A percentile compares a stretch with the other conserved stretches of the same genome.
These are phyloP conservation scores for Eurystomus gularis DNA, from an alignment of 2,113 vertebrate genomes.

Conservation along the genomic window DNA sequence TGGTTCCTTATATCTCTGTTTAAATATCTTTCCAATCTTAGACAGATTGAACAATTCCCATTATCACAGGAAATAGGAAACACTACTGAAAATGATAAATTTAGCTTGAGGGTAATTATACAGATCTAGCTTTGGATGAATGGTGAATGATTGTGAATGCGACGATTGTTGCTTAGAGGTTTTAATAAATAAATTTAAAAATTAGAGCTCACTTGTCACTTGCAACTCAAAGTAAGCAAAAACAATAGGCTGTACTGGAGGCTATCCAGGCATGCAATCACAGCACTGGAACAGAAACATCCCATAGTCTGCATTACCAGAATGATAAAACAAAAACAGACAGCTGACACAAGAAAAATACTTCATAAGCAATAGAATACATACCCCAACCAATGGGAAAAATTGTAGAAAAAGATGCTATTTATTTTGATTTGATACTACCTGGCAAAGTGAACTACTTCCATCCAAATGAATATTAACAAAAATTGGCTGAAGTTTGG, in stretches of 20 bases:
- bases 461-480: not conserved
- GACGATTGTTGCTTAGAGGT: conserved; percentile 1
- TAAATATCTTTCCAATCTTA: not conserved
- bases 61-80: not conserved
- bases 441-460: not conserved
- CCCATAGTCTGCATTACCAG: not conserved
- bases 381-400: not conserved
- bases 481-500: not conserved
- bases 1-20: not conserved
- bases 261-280: conserved; percentile 18
- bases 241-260: conserved; percentile 42
- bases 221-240: not conserved
- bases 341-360: not conserved
- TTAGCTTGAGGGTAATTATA: not conserved
- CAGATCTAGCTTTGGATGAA: not conserved
- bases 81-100: not conserved
- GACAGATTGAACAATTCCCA: not conserved
- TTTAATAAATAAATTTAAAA: conserved; percentile 51
- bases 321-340: not conserved
- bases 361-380: not conserved
- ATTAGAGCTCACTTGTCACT: conserved; percentile 40
- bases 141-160: not conserved
- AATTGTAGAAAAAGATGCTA: not conserved
- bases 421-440: not conserved
- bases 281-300: conserved; percentile 13